phyloP scores from a whole-genome alignment of 2,113 vertebrate species.

The Limanda limanda region DNA sequence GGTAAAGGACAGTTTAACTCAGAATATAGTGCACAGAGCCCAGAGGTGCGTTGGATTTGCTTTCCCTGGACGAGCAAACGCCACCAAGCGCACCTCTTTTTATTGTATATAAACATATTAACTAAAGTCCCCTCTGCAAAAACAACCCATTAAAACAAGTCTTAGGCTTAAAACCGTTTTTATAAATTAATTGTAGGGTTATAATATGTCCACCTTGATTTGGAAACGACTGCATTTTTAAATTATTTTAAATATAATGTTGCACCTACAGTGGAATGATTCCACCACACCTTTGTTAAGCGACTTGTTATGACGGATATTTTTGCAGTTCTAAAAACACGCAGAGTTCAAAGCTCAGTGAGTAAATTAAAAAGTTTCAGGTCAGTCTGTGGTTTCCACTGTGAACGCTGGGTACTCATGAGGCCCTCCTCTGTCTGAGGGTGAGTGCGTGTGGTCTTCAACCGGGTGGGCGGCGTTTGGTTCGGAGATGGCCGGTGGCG shows the following conservation, averaged over 20 bases:
- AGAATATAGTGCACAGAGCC: constrained; percentile 2
- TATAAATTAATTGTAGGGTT: too few species aligned
- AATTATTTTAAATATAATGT: background rate
- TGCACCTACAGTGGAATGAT: background rate
- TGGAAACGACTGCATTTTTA: too few species aligned
- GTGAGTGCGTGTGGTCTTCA: constrained; percentile 14
- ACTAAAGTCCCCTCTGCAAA: background rate
- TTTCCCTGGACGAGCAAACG: background rate
- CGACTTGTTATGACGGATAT: background rate
- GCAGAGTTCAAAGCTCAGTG: background rate
- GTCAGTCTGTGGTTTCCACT: constrained; percentile 25
- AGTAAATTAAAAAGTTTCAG: background rate
- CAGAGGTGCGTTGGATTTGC: background rate
- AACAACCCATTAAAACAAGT: constrained; percentile 7
- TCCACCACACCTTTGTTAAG: background rate
- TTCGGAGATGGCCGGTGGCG: constrained; percentile 12
- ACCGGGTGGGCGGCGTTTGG: constrained; percentile 7
- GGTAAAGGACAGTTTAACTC: background rate
- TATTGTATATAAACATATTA: background rate
- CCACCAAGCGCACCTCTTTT: background rate
- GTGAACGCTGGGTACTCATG: background rate
- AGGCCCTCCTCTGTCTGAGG: constrained; percentile 6
- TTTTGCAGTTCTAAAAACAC: background rate
- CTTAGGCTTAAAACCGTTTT: background rate
- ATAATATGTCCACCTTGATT: too few species aligned